phyloP scores from a whole-genome alignment of 1,140 invertebrate genomes.

The Lycorma delicatula region DNA sequence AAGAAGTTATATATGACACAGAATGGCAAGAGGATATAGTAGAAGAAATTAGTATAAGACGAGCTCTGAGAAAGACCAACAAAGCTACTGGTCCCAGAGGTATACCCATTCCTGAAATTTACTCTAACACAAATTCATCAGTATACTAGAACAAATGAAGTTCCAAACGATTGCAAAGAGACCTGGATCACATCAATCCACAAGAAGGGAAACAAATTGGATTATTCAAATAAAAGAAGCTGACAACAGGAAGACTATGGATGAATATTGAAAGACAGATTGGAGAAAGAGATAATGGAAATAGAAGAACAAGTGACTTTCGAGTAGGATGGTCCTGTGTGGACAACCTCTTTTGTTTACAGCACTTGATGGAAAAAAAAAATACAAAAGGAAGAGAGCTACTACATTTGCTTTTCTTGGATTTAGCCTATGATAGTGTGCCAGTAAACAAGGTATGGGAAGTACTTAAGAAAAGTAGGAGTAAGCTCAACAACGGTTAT shows the following conservation, averaged over 20 bases:
- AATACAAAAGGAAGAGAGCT: background rate
- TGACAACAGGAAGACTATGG: too few species aligned
- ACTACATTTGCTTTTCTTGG: background rate
- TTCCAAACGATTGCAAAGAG: too few species aligned
- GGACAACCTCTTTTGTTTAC: too few species aligned
- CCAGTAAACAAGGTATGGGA: background rate
- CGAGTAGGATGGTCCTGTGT: too few species aligned
- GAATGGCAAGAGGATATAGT: background rate
- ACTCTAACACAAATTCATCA: background rate
- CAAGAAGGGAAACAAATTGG: too few species aligned
- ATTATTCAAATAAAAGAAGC: too few species aligned
- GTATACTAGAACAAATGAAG: background rate
- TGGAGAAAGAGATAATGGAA: too few species aligned
- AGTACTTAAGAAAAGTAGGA: background rate
- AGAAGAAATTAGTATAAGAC: background rate
- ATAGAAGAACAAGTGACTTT: too few species aligned
- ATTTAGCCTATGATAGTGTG: slow-evolving; percentile 1
- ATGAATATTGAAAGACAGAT: too few species aligned
- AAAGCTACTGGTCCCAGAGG: background rate
- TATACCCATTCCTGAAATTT: background rate
- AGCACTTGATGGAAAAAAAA: background rate
- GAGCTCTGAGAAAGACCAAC: background rate
- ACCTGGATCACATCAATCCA: too few species aligned
- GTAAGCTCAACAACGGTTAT: background rate
- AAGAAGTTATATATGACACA: background rate